Percentiles rank a stretch among this genome's conserved stretches.
phyloP scores from a whole-genome alignment of 2,888 invertebrate genomes.

The Cantharis rustica region DNA sequence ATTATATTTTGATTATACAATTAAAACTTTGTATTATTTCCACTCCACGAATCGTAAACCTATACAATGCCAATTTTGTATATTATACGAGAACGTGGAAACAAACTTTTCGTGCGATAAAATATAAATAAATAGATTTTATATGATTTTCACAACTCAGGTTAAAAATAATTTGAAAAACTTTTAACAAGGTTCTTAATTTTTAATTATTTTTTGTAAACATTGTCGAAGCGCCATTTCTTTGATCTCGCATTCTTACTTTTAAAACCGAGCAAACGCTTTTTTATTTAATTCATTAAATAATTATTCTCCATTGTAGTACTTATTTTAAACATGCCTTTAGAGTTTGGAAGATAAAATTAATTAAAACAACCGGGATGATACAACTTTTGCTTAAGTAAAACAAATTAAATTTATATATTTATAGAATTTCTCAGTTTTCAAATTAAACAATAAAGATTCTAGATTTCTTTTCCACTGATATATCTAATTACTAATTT shows the following conservation, averaged over 20 bases:
- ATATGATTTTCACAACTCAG: not conserved
- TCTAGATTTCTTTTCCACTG: too few relatives aligned
- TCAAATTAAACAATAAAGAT: not conserved
- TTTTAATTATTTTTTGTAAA: not conserved
- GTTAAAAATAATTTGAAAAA: not conserved
- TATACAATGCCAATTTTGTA: not conserved
- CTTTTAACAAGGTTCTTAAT: not conserved
- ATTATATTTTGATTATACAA: too few relatives aligned
- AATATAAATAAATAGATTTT: not conserved
- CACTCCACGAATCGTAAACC: not conserved
- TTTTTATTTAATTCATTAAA: slow-evolving; percentile 20
- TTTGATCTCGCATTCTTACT: slow-evolving; percentile 13
- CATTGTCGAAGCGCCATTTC: not conserved
- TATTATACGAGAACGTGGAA: not conserved
- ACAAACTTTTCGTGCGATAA: not conserved
- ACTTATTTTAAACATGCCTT: slow-evolving; percentile 8
- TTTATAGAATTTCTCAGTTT: not conserved
- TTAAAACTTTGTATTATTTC: not conserved
- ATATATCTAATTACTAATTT: not conserved
- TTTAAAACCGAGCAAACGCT: not conserved
- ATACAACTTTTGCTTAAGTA: not conserved
- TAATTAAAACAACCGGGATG: slow-evolving; percentile 2
- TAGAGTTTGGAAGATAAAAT: not conserved
- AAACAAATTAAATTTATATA: not conserved
- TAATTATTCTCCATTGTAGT: slow-evolving; percentile 16